Base-by-base conservation (phyloP, 2,888 invertebrate species). In the Tetranychus truncatus region DNA sequence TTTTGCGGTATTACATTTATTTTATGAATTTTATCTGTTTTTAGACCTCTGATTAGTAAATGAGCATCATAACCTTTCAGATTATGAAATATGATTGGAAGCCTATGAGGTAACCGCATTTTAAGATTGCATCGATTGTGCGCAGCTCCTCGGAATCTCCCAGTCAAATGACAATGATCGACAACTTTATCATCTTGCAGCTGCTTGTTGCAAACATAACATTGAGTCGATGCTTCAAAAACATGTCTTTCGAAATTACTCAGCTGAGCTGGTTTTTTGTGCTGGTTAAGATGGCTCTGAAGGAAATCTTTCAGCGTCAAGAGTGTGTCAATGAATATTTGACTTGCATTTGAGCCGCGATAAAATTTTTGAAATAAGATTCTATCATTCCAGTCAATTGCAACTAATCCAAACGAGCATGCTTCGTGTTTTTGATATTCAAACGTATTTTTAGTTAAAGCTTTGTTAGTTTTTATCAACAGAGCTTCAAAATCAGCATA, bases 401-500 rank as follows among this genome's bases (percentile, higher is more conserved):
- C 69, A 20, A 69, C 34, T 11, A 20, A 21, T 24, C 34, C 20
- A 18, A 34, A 72, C 1, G 45, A n/a, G 15, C 45, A 72, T 1
- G 72, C 24, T 44, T 34, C 45, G 3, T 72, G 72, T 20, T 72
- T 45, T 1, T 72, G 72, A 34, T 15, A 45, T 44, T 24, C n/a
- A 44, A n/a, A 24, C 1, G 44, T 72, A 72, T 72, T 20, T 18
- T 24, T 24, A 11, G 11, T 21, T 1, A 24, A 11, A 69, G 20
- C 20, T 1, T 20, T 11, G 6, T 69, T 6, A 20, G 34, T 15
- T 44, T 71, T 9, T n/a, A 18, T 45, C 11, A 72, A 15, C 34
- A 72, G 5, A 9, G 72, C 45, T 44, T 72, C 72, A 45, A 72
- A 72, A 72, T 72, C 72, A 45, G 72, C 72, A 72, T 72, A 72